These are phyloP conservation scores for Acanthococcus lagerstroemiae DNA, from an alignment of 2,888 invertebrate genomes.

Conservation along the genomic window DNA sequence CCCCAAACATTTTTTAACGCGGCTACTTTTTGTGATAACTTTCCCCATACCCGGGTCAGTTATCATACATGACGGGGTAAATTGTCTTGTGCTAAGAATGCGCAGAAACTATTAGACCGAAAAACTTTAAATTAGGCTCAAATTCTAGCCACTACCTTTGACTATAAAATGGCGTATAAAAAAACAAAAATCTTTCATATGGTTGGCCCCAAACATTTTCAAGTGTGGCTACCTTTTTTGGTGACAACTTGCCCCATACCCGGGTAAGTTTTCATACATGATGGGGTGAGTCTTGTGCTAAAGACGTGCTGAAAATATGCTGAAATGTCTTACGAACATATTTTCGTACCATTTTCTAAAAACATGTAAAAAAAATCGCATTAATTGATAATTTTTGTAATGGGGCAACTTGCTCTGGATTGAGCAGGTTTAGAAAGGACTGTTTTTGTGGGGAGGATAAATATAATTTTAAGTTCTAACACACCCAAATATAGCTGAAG, in stretches of 20 bases:
- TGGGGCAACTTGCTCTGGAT: too few species aligned
- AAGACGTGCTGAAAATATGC: neutral
- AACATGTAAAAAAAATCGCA: neutral
- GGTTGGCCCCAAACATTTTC: too few species aligned
- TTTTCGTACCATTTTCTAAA: neutral
- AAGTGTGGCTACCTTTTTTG: too few species aligned
- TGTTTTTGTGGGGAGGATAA: neutral
- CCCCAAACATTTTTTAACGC: neutral
- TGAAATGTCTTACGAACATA: neutral
- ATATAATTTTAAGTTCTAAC: neutral
- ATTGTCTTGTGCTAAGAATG: neutral
- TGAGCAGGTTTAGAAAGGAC: too few species aligned
- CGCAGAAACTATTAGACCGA: too few species aligned
- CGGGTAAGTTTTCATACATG: too few species aligned
- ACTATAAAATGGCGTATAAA: too few species aligned
- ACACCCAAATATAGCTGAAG: neutral
- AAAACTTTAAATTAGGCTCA: too few species aligned
- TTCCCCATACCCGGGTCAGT: neutral
- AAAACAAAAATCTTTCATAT: too few species aligned
- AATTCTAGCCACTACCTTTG: too few species aligned
- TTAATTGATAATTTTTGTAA: neutral
- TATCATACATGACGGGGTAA: neutral
- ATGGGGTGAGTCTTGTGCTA: too few species aligned
- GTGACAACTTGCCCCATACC: too few species aligned
- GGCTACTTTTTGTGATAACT: neutral